Evolutionary conservation across 2,797 vertebrate species (phyloP).

Genomic region (Parotocinclus haroldoi): DNA sequence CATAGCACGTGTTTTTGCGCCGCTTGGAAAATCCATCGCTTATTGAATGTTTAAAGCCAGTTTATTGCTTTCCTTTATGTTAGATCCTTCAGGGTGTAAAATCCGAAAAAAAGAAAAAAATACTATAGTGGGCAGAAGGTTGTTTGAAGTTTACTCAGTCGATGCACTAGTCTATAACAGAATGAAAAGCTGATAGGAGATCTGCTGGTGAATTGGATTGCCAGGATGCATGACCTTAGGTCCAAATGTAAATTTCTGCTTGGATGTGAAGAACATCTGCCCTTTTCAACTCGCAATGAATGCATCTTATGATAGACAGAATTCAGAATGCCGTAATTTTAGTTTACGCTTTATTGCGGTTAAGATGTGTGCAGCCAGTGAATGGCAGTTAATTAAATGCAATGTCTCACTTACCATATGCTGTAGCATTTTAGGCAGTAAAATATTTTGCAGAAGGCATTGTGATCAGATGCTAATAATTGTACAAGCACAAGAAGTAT

Average conservation of each 20-base stretch:
- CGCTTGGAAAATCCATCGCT: not conserved
- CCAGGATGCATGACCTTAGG: not conserved
- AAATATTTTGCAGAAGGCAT: too few relatives aligned
- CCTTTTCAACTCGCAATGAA: not conserved
- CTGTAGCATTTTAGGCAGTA: too few relatives aligned
- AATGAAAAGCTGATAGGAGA: not conserved
- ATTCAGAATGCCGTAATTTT: too few relatives aligned
- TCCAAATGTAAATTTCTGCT: conserved; percentile 22
- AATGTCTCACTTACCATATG: too few relatives aligned
- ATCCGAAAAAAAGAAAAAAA: not conserved
- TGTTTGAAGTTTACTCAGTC: conserved; percentile 1
- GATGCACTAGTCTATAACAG: not conserved
- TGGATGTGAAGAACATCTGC: conserved; percentile 7
- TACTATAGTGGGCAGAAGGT: not conserved
- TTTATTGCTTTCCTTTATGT: not conserved
- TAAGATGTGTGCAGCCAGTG: too few relatives aligned
- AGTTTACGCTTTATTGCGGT: too few relatives aligned
- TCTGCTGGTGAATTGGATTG: conserved; percentile 1
- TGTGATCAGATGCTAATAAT: too few relatives aligned
- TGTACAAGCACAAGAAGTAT: too few relatives aligned
- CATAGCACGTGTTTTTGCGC: not conserved
- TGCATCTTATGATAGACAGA: too few relatives aligned
- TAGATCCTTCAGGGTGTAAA: not conserved
- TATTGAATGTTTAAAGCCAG: not conserved
- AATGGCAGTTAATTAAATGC: too few relatives aligned